Conservation (phyloP, 2,113 vertebrate genomes). For the Rafetus swinhoei region DNA sequence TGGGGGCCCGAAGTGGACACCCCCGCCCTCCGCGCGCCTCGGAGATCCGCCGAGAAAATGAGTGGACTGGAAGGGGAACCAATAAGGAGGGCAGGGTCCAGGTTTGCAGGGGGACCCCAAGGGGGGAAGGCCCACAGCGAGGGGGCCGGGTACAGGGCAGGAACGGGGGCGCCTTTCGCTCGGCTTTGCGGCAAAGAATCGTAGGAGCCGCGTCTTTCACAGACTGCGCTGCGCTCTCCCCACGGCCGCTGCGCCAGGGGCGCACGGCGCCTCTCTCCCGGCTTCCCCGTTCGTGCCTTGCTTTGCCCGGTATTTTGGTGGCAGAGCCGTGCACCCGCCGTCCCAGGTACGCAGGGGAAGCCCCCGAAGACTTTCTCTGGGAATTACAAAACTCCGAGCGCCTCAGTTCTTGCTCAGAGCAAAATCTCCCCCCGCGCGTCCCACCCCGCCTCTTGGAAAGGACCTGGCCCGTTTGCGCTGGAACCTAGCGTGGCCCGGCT, state of each 20-base stretch:
- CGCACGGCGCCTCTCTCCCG: background rate
- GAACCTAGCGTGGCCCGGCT: no score
- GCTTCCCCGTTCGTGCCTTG: no score
- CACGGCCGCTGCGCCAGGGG: background rate
- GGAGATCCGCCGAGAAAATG: background rate
- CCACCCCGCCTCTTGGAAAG: no score
- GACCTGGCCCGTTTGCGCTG: no score
- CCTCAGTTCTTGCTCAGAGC: no score
- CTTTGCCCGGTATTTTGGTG: background rate
- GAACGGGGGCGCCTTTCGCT: background rate
- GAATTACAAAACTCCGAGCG: background rate
- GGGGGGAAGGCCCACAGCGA: no score
- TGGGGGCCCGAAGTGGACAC: background rate
- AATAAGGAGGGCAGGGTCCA: background rate
- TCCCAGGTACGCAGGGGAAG: background rate
- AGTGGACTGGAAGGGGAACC: background rate
- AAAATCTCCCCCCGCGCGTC: background rate
- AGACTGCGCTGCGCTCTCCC: no score
- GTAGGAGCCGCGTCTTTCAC: background rate
- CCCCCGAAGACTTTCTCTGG: background rate
- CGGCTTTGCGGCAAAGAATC: background rate
- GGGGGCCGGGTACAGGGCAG: no score
- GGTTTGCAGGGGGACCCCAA: no score
- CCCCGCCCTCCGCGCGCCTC: background rate
- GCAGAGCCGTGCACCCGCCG: background rate